A percentile compares a stretch with the other conserved stretches of the same genome.
Conservation (phyloP, 2,113 vertebrate genomes). For the cat (Felis catus) region DNA sequence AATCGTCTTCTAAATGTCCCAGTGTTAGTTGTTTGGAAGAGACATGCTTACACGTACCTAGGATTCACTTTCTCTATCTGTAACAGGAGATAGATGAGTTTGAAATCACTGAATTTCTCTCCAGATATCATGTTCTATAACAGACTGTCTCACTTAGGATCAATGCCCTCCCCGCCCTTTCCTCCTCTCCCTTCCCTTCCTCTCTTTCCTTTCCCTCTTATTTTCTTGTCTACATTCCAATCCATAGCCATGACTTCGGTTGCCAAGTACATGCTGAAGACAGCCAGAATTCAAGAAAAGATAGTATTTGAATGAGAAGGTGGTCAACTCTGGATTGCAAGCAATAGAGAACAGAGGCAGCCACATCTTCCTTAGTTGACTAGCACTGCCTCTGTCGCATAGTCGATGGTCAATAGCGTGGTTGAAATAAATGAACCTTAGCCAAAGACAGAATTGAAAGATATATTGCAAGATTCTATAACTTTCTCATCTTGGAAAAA, state of each 20-base stretch:
- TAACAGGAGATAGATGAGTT: not conserved
- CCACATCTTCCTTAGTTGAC: not conserved
- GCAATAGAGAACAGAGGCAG: not conserved
- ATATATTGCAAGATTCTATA: not conserved
- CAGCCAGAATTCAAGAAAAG: too few species aligned
- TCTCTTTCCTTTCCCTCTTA: not conserved
- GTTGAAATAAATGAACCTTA: not conserved
- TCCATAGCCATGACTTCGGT: not conserved
- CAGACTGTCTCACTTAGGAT: not conserved
- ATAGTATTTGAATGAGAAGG: not conserved
- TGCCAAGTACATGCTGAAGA: too few species aligned
- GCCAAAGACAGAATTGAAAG: not conserved
- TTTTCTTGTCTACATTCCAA: not conserved
- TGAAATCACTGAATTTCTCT: not conserved
- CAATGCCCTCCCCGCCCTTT: rapidly evolving
- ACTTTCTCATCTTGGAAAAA: not conserved
- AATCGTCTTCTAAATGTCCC: not conserved
- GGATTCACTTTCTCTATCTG: not conserved
- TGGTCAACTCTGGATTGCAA: too few species aligned
- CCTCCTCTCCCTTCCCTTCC: not conserved
- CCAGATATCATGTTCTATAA: not conserved
- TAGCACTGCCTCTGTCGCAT: not conserved
- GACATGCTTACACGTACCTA: not conserved
- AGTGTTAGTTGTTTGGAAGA: not conserved
- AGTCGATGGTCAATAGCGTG: too few species aligned